Conservation (phyloP, 2,797 vertebrate species). For the Poliocrania exsul region DNA sequence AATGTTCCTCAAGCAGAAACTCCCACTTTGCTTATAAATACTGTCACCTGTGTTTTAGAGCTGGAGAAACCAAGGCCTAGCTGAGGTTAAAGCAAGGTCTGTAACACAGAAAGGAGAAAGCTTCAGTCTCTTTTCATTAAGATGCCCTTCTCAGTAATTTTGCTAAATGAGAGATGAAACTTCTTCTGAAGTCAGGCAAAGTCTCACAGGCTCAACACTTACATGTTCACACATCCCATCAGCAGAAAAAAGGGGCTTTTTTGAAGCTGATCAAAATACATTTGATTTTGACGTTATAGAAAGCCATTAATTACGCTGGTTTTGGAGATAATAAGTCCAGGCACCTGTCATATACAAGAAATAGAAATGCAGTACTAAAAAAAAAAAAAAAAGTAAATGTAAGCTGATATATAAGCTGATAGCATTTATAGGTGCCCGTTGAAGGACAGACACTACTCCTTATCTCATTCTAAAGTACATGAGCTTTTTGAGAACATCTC, state of each 20-base stretch:
- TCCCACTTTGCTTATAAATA: not conserved
- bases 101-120: not conserved
- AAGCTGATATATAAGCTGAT: not conserved
- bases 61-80: not conserved
- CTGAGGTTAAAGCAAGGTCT: not conserved
- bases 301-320: constrained; percentile 12
- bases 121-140: not conserved
- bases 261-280: constrained; percentile 24
- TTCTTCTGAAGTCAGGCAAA: constrained; percentile 23
- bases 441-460: not conserved
- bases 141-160: not conserved
- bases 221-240: not conserved
- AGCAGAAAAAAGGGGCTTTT: not conserved
- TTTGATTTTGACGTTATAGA: constrained; percentile 15
- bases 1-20: not conserved
- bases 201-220: not conserved
- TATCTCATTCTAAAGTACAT: not conserved
- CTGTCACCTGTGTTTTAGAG: not conserved
- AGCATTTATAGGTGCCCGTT: not conserved
- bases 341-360: not conserved
- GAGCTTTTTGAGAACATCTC: not conserved
- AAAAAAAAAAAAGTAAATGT: not conserved
- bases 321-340: not conserved
- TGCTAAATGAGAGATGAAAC: not conserved
- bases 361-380: not conserved